Percentiles rank a stretch among this genome's conserved stretches.
phyloP scores from a whole-genome alignment of 2,888 invertebrate genomes.

The Dasypogon diadema region DNA sequence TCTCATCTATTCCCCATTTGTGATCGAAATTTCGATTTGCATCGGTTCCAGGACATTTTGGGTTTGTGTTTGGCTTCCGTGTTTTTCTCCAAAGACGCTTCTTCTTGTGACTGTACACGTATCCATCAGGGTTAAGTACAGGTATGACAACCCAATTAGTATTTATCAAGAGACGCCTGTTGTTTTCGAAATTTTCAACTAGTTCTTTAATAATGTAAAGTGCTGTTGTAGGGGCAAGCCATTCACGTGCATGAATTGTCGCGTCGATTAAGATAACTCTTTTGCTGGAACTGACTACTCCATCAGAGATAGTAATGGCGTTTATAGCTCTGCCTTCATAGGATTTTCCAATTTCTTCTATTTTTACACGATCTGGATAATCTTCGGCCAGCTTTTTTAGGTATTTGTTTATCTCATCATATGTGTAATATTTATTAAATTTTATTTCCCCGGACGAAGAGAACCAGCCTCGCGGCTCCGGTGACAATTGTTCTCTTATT shows the following conservation, averaged over 20 bases:
- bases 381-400: conserved; percentile 68
- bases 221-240: conserved; percentile 73
- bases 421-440: conserved; percentile 61
- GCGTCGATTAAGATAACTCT: conserved; percentile 72
- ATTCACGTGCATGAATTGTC: too few species aligned
- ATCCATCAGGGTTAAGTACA: conserved; percentile 79
- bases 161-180: conserved; percentile 71
- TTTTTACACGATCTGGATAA: conserved; percentile 71
- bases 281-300: conserved; percentile 68
- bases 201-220: conserved; percentile 73
- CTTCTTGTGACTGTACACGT: conserved; percentile 72
- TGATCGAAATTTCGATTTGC: conserved; percentile 76
- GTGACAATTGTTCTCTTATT: too few species aligned
- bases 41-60: conserved; percentile 72
- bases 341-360: conserved; percentile 73
- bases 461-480: too few species aligned
- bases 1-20: conserved; percentile 71
- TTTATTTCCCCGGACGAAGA: too few species aligned
- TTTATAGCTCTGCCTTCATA: conserved; percentile 73
- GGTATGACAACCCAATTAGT: conserved; percentile 78
- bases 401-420: conserved; percentile 69
- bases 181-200: conserved; percentile 71
- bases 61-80: conserved; percentile 75
- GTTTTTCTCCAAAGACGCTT: too few species aligned
- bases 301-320: conserved; percentile 74